Evolutionary conservation across 2,797 vertebrate species (phyloP).

Genomic region (Heteromormyrus szaboi): DNA sequence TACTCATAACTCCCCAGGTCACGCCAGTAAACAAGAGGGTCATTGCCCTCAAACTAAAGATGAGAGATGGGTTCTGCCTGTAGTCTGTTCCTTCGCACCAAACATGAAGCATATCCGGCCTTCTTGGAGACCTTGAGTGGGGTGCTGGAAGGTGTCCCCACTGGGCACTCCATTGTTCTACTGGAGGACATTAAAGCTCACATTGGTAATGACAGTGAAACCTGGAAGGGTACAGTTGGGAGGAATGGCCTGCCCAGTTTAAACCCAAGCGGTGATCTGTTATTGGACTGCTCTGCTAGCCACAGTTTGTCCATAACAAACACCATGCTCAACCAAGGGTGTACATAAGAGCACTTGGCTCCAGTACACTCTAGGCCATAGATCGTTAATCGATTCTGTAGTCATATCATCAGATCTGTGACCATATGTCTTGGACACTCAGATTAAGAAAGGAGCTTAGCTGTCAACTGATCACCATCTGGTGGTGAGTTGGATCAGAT

Average conservation of each 20-base stretch:
- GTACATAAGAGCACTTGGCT: not conserved
- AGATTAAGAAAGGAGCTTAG: not conserved
- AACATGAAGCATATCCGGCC: not conserved
- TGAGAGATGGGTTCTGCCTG: not conserved
- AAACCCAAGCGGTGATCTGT: not conserved
- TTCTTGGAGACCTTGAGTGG: not conserved
- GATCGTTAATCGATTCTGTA: not conserved
- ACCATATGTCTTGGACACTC: not conserved
- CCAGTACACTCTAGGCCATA: not conserved
- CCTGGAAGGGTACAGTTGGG: not conserved
- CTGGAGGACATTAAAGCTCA: not conserved
- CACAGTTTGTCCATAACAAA: not conserved
- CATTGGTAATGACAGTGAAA: not conserved
- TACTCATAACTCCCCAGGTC: not conserved
- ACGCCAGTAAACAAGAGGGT: not conserved
- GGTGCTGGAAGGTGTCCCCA: not conserved
- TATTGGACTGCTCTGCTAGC: not conserved
- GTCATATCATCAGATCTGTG: not conserved
- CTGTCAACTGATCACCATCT: not conserved
- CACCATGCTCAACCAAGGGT: not conserved
- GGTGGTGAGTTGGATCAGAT: not conserved
- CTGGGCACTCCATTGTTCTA: not conserved
- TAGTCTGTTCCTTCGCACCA: not conserved
- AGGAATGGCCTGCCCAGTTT: not conserved
- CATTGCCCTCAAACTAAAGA: not conserved